Percentiles rank a stretch among this genome's conserved stretches.
Evolutionary conservation across 1,140 invertebrate species (phyloP).

Genomic region (Apis dorsata): DNA sequence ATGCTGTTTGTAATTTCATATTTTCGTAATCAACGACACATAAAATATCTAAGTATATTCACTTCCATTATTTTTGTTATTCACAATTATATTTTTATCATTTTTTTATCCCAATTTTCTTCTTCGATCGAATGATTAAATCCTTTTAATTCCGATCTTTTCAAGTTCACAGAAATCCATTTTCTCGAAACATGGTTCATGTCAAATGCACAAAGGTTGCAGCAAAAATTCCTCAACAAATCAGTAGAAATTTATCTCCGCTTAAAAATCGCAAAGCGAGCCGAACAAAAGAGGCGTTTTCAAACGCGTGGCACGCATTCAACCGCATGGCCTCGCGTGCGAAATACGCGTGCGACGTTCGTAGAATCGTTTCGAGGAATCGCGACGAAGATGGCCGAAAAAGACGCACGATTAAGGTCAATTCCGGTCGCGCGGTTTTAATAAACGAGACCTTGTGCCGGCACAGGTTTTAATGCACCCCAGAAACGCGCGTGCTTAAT

Average conservation of each 20-base stretch:
- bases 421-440: slow-evolving; percentile 41
- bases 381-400: slow-evolving; percentile 21
- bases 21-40: no score
- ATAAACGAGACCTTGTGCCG: slow-evolving; percentile 28
- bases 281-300: background rate
- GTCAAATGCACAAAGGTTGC: background rate
- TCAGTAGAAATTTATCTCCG: background rate
- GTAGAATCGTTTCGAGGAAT: slow-evolving; percentile 34
- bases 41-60: no score
- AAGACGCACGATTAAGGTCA: slow-evolving; percentile 40
- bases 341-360: background rate
- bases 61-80: no score
- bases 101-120: no score
- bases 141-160: background rate
- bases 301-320: background rate
- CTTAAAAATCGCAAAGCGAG: background rate
- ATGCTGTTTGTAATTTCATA: no score
- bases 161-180: background rate
- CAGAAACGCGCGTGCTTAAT: slow-evolving; percentile 37
- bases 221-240: background rate
- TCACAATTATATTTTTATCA: no score
- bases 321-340: background rate
- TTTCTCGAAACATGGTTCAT: no score
- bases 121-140: no score
- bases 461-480: slow-evolving; percentile 29